A percentile compares a stretch with the other conserved stretches of the same genome.
Evolutionary conservation across 2,888 invertebrate genomes (phyloP).

Genomic region (Pristionchus japonicus): DNA sequence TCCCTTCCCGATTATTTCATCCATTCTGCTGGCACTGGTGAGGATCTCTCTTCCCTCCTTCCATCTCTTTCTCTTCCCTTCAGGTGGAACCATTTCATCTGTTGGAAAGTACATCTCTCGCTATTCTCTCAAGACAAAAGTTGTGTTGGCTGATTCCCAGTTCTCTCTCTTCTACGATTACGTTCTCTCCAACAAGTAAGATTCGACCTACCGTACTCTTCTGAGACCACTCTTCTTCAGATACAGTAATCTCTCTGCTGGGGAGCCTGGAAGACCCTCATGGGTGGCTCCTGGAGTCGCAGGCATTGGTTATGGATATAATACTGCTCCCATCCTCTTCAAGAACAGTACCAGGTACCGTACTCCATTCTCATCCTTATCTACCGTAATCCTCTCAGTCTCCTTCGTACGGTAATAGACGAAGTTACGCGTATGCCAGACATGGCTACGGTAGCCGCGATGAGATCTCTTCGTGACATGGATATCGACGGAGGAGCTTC

Average conservation of each 20-base stretch:
- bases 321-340: conserved; percentile 57
- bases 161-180: conserved; percentile 69
- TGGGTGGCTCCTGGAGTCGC: conserved; percentile 68
- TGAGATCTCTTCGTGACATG: conserved; percentile 48
- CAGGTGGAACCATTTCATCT: conserved; percentile 66
- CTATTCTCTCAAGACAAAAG: conserved; percentile 62
- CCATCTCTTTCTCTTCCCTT: not conserved
- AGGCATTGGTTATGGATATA: conserved; percentile 69
- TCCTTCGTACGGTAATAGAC: conserved; percentile 65
- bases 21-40: conserved; percentile 67
- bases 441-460: conserved; percentile 66
- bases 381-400: conserved; percentile 50
- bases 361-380: not conserved
- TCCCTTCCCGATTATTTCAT: conserved; percentile 64
- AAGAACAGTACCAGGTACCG: conserved; percentile 58
- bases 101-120: conserved; percentile 68
- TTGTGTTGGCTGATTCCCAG: conserved; percentile 67
- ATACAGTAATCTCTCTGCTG: conserved; percentile 7
- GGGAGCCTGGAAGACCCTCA: not conserved
- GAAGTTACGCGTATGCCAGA: conserved; percentile 69
- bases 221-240: not conserved
- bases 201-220: not conserved
- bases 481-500: conserved; percentile 59
- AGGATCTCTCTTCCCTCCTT: not conserved
- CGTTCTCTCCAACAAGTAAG: conserved; percentile 56